Conservation (phyloP, 2,113 vertebrate species). For the Ascaphus truei region DNA sequence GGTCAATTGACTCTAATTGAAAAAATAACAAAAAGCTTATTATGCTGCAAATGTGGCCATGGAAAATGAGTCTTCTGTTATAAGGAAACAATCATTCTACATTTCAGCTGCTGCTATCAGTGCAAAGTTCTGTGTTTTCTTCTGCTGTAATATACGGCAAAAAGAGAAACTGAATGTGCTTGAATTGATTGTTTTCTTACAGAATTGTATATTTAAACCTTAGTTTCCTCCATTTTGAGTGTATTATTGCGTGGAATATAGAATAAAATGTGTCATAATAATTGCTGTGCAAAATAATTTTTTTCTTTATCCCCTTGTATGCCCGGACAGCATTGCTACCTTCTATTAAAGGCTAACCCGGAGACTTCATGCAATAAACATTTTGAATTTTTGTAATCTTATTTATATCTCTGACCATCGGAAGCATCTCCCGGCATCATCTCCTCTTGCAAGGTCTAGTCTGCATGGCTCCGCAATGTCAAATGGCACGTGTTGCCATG, state of each 20-base stretch:
- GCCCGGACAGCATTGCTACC: no score
- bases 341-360: no score
- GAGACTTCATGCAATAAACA: no score
- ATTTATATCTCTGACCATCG: no score
- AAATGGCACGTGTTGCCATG: no score
- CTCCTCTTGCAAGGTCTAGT: no score
- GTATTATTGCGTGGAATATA: slow-evolving; percentile 14
- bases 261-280: slow-evolving; percentile 8
- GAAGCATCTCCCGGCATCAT: no score
- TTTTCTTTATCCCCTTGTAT: no score
- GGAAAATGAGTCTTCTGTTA: slow-evolving; percentile 86
- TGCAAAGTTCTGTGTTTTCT: slow-evolving; percentile 75
- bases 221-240: background rate
- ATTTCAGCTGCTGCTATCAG: slow-evolving; percentile 76
- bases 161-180: slow-evolving; percentile 55
- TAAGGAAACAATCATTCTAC: slow-evolving; percentile 87
- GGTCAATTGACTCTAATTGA: slow-evolving; percentile 99
- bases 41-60: slow-evolving; percentile 82
- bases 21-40: slow-evolving; percentile 96
- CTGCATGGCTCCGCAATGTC: no score
- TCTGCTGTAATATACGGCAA: slow-evolving; percentile 56
- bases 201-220: slow-evolving; percentile 39
- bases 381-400: no score
- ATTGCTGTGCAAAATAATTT: background rate
- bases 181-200: slow-evolving; percentile 50